These are phyloP conservation scores for Anguilla rostrata DNA, from an alignment of 2,113 vertebrate genomes.

Conservation along the genomic window DNA sequence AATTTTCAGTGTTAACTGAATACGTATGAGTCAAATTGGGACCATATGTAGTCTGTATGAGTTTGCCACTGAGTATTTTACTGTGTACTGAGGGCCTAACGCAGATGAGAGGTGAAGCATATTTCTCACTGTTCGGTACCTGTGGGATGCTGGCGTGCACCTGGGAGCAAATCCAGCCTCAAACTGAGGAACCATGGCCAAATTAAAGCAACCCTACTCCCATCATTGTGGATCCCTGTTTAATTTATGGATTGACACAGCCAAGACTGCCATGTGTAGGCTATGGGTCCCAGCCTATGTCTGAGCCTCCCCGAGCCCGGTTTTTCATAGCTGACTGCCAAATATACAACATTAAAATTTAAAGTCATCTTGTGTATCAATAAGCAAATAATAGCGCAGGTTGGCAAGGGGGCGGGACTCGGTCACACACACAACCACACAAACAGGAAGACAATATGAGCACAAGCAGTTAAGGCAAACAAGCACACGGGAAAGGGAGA, in stretches of 20 bases:
- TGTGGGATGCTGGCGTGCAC: not conserved
- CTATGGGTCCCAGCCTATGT: too few species aligned
- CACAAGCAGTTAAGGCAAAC: not conserved
- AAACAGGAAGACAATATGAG: not conserved
- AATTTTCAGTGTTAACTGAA: too few species aligned
- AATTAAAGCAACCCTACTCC: not conserved
- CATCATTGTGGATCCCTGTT: too few species aligned
- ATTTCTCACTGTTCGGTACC: not conserved
- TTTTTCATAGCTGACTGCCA: not conserved
- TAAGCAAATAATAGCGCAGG: not conserved
- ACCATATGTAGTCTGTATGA: too few species aligned
- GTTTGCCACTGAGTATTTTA: too few species aligned
- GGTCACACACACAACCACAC: not conserved
- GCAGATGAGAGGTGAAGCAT: not conserved
- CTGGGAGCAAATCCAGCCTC: not conserved
- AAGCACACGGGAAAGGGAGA: not conserved
- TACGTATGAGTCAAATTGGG: too few species aligned
- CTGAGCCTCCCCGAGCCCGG: too few species aligned
- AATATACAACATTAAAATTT: not conserved
- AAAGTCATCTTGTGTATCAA: not conserved
- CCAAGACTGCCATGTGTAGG: too few species aligned
- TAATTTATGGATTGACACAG: too few species aligned
- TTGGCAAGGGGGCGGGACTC: not conserved
- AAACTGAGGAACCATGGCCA: not conserved
- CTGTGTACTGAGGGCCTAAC: too few species aligned